Percentiles rank a stretch among this genome's conserved stretches.
These are phyloP conservation scores for Chrysopa pallens DNA, from an alignment of 1,140 invertebrate genomes.

Conservation along the genomic window DNA sequence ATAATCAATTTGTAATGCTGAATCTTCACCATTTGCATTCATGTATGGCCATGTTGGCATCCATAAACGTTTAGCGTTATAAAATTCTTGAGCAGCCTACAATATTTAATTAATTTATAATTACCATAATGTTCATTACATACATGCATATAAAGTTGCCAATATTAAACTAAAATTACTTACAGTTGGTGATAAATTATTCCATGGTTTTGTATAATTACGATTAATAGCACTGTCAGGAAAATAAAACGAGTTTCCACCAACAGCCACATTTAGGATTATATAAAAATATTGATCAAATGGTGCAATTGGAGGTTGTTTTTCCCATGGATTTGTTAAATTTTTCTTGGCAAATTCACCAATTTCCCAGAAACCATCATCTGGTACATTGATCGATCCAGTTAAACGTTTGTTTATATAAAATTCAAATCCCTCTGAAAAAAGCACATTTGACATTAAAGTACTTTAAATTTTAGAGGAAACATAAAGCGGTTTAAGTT, in stretches of 20 bases:
- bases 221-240: slow-evolving; percentile 20
- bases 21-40: slow-evolving; percentile 15
- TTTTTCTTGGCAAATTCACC: slow-evolving; percentile 12
- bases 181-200: slow-evolving; percentile 15
- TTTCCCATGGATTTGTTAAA: slow-evolving; percentile 15
- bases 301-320: slow-evolving; percentile 22
- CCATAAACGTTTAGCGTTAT: slow-evolving; percentile 25
- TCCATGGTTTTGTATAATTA: slow-evolving; percentile 25
- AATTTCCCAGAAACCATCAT: slow-evolving; percentile 19
- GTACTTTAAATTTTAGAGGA: too few relatives aligned
- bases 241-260: slow-evolving; percentile 28
- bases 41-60: slow-evolving; percentile 26
- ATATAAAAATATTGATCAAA: slow-evolving; percentile 32
- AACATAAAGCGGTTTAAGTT: too few relatives aligned
- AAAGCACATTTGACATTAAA: too few relatives aligned
- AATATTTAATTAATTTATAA: neutral
- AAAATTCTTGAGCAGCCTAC: slow-evolving; percentile 24
- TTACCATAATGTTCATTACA: too few relatives aligned
- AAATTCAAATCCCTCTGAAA: too few relatives aligned
- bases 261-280: slow-evolving; percentile 28
- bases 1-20: slow-evolving; percentile 36
- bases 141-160: neutral
- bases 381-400: slow-evolving; percentile 1
- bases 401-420: too few relatives aligned
- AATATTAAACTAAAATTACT: neutral